Percentiles rank a stretch among this genome's conserved stretches.
These are phyloP conservation scores for Ictalurus furcatus DNA, from an alignment of 2,113 vertebrate species.

Conservation along the genomic window DNA sequence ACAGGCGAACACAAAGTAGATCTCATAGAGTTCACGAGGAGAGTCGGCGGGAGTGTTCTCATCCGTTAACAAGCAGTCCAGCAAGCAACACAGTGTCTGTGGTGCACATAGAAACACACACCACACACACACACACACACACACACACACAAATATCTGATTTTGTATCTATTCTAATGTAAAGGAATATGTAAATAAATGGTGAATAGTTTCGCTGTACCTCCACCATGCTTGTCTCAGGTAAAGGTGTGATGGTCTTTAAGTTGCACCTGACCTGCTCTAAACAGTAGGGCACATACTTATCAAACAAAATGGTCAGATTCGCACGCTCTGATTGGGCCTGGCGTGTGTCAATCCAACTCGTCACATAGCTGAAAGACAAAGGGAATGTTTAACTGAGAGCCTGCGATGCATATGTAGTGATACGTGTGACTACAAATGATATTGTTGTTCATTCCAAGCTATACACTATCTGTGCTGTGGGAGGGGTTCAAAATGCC, in stretches of 20 bases:
- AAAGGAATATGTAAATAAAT: background rate
- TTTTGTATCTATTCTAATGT: background rate
- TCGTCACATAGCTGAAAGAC: conserved; percentile 68
- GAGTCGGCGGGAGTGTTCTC: conserved; percentile 81
- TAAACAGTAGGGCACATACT: conserved; percentile 73
- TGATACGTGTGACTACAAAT: background rate
- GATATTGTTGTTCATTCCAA: background rate
- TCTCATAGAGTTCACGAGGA: conserved; percentile 76
- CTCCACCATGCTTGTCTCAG: conserved; percentile 79
- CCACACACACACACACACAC: background rate
- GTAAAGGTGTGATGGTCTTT: conserved; percentile 76
- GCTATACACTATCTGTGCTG: background rate
- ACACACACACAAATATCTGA: background rate
- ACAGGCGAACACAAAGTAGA: conserved; percentile 81
- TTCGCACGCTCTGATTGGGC: conserved; percentile 77
- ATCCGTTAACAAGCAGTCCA: conserved; percentile 78
- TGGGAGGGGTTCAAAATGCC: background rate
- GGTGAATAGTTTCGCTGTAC: conserved; percentile 47
- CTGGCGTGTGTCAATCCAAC: conserved; percentile 73
- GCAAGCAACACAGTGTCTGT: conserved; percentile 76
- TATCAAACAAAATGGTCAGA: conserved; percentile 75
- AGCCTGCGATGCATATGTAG: background rate
- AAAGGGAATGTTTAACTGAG: background rate
- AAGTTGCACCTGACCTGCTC: conserved; percentile 78
- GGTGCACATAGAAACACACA: background rate